Evolutionary conservation across 2,113 vertebrate species (phyloP).

Genomic region (Columba livia): DNA sequence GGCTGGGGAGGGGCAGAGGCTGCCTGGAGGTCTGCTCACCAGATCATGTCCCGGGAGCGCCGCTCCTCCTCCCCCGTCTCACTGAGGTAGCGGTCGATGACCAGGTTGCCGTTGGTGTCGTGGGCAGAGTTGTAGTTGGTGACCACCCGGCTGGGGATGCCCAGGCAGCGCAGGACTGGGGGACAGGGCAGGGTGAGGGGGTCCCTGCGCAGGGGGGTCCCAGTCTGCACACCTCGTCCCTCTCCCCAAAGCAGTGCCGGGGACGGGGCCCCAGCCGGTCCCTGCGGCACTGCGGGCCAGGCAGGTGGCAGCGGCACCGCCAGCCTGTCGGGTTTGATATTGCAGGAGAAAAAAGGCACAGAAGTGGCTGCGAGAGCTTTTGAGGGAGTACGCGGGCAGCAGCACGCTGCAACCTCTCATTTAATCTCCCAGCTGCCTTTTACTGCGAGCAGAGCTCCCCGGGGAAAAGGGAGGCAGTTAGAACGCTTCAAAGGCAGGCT

Average conservation of each 20-base stretch:
- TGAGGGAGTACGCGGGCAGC: neutral
- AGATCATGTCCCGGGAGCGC: conserved; percentile 83
- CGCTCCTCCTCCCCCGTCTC: conserved; percentile 70
- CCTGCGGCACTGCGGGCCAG: too few relatives aligned
- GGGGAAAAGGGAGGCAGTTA: neutral
- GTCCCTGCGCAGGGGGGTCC: neutral
- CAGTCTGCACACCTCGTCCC: too few relatives aligned
- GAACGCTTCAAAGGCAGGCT: neutral
- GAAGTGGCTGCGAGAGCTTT: neutral
- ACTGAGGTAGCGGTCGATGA: conserved; percentile 82
- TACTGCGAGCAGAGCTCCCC: neutral
- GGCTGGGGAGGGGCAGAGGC: neutral
- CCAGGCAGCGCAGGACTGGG: conserved; percentile 88
- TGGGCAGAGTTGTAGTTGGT: conserved; percentile 93
- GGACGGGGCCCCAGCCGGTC: too few relatives aligned
- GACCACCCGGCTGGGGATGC: conserved; percentile 86
- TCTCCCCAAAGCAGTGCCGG: neutral
- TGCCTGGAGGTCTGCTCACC: conserved; percentile 71
- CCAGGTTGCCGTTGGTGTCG: conserved; percentile 87
- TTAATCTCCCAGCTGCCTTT: conserved; percentile 23
- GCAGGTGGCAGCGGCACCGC: neutral
- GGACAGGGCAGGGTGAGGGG: neutral
- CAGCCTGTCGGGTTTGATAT: neutral
- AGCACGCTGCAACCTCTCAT: neutral
- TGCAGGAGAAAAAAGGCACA: neutral